Conservation (phyloP, 2,797 vertebrate genomes). For the Holocentrus rufus region DNA sequence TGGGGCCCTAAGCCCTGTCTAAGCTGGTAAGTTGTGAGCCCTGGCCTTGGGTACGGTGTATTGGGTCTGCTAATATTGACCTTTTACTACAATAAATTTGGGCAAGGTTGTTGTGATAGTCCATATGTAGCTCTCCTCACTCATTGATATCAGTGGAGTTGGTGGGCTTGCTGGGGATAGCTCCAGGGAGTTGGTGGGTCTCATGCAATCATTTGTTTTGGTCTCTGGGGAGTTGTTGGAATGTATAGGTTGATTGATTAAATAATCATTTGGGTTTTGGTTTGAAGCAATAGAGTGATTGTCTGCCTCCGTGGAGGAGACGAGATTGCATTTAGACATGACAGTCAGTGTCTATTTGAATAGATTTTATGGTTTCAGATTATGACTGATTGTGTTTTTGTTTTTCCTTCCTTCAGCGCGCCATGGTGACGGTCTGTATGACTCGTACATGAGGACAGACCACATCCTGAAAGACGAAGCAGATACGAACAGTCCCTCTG, state of each 20-base stretch:
- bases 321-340: slow-evolving; percentile 37
- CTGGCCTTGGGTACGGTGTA: slow-evolving; percentile 58
- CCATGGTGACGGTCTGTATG: slow-evolving; percentile 92
- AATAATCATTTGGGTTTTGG: slow-evolving; percentile 52
- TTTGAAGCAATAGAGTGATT: slow-evolving; percentile 21
- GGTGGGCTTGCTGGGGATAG: slow-evolving; percentile 20
- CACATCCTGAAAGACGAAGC: slow-evolving; percentile 90
- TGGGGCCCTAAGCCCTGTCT: slow-evolving; percentile 75
- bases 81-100: slow-evolving; percentile 40
- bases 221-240: slow-evolving; percentile 14
- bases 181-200: slow-evolving; percentile 11
- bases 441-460: slow-evolving; percentile 97
- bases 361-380: slow-evolving; percentile 21
- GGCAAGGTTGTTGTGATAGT: slow-evolving; percentile 32
- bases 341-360: slow-evolving; percentile 11
- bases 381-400: slow-evolving; percentile 15
- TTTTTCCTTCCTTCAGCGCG: slow-evolving; percentile 78
- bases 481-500: slow-evolving; percentile 86
- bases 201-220: slow-evolving; percentile 8
- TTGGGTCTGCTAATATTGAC: slow-evolving; percentile 57
- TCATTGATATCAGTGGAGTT: slow-evolving; percentile 5
- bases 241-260: slow-evolving; percentile 30
- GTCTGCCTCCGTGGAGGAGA: slow-evolving; percentile 17
- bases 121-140: slow-evolving; percentile 7
- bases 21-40: slow-evolving; percentile 72